Evolutionary conservation across 2,113 vertebrate genomes (phyloP).

Genomic region (Salminus brasiliensis): DNA sequence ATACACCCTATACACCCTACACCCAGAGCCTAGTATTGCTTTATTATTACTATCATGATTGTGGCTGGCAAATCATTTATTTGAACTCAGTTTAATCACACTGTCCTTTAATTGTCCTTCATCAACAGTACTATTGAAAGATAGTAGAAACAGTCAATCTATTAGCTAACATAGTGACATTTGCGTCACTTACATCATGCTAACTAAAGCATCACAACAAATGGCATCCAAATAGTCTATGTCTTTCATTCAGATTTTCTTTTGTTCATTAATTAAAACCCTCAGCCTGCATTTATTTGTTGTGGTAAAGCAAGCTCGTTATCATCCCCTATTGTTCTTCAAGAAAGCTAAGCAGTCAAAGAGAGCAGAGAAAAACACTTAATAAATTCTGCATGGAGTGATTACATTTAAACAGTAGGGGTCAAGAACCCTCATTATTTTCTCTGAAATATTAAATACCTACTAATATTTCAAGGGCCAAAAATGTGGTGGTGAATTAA

Average conservation of each 20-base stretch:
- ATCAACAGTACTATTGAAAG: background rate
- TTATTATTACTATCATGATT: no score
- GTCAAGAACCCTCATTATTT: constrained; percentile 48
- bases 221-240: background rate
- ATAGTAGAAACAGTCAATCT: background rate
- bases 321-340: background rate
- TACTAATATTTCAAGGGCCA: constrained; percentile 70
- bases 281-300: background rate
- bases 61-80: no score
- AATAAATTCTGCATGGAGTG: constrained; percentile 17
- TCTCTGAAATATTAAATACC: constrained; percentile 71
- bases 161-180: background rate
- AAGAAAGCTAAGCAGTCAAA: background rate
- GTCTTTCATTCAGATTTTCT: background rate
- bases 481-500: constrained; percentile 6
- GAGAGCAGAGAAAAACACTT: background rate
- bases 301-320: constrained; percentile 3
- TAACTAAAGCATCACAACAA: no score
- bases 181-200: no score
- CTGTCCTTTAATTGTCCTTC: background rate
- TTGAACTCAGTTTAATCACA: background rate
- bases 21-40: background rate
- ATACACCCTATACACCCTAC: no score
- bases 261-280: constrained; percentile 2
- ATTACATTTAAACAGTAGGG: constrained; percentile 41